Evolutionary conservation across 2,113 vertebrate species (phyloP), one percentile per base, ranked within the genome.

Genomic region (Pleuronectes platessa): DNA sequence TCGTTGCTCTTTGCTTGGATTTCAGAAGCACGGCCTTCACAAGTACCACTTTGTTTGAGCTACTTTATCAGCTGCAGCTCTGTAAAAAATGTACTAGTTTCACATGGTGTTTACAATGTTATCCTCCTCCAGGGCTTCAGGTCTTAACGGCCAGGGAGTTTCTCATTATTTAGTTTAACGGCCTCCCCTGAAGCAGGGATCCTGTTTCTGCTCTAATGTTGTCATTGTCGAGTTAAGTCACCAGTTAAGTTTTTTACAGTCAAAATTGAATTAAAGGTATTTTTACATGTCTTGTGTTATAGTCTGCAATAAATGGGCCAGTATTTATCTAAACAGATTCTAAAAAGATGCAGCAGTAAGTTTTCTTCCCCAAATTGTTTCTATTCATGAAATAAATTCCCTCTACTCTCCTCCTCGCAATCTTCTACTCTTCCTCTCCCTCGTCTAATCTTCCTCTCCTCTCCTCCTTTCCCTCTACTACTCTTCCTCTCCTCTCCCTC

Each of bases 21-120:
- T 74, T 71, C 58, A 73, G 64, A 65, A 12, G 11, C 66, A 68
- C 18, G 3, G 4, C 71, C 73, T 61, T 27, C 49, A 90, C 81
- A 88, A 87, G 68, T 10, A 74, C 78, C 20, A 26, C 87, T 82
- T 84, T 87, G 71, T 85, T 69, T 72, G 4, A 35, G 59, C 51
- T 61, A 20, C 76, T 82, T 88, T 79, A 87, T 87, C 81, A 86
- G 73, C 70, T 37, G 60, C 59, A 59, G 40, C 18, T 21, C 45
- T n/a, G 63, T 71, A 45, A 58, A 83, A 81, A 77, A 81, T 58
- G 82, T 21, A 60, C 18, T 26, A 56, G 37, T 62, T 84, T 71
- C 74, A 80, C 61, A 26, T 51, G 64, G 68, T 61, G 71, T 84
- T 88, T 83, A 79, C 81, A 74, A 27, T 58, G 67, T 76, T 67